phyloP scores from a whole-genome alignment of 2,797 vertebrate species.

The Sciurus vulgaris region DNA sequence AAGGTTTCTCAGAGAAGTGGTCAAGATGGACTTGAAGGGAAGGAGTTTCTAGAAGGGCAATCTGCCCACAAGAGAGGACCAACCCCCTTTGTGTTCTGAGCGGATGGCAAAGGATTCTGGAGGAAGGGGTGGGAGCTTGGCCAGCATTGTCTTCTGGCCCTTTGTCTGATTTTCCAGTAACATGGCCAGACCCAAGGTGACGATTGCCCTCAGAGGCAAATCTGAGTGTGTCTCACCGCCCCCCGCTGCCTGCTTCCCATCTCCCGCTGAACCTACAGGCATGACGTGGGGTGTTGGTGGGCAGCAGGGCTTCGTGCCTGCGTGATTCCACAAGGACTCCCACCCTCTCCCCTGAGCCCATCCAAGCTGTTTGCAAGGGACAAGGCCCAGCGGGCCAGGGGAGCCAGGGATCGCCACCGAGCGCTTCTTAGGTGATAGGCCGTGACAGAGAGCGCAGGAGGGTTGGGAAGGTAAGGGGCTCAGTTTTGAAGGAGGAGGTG shows the following conservation, averaged over 20 bases:
- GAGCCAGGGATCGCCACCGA: not conserved
- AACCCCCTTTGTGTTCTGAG: not conserved
- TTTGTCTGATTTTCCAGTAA: slow-evolving; percentile 37
- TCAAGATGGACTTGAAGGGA: not conserved
- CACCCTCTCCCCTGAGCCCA: not conserved
- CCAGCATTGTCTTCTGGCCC: not conserved
- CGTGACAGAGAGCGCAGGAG: not conserved
- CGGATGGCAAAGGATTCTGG: not conserved
- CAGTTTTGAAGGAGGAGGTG: not conserved
- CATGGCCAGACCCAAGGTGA: not conserved
- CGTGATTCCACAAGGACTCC: not conserved
- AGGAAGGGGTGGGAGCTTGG: not conserved
- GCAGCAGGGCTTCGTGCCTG: not conserved
- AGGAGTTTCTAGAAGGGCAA: not conserved
- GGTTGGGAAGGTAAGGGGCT: not conserved
- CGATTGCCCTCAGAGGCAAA: not conserved
- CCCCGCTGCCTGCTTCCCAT: not conserved
- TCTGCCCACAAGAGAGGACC: not conserved
- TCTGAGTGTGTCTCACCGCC: not conserved
- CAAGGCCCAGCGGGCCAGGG: not conserved
- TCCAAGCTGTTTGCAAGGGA: not conserved
- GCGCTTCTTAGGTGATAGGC: not conserved
- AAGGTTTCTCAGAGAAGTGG: not conserved
- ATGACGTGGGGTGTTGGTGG: not conserved
- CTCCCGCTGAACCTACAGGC: not conserved